Percentiles rank a stretch among this genome's conserved stretches.
Evolutionary conservation across 2,113 vertebrate genomes (phyloP).

Genomic region (Limanda limanda): DNA sequence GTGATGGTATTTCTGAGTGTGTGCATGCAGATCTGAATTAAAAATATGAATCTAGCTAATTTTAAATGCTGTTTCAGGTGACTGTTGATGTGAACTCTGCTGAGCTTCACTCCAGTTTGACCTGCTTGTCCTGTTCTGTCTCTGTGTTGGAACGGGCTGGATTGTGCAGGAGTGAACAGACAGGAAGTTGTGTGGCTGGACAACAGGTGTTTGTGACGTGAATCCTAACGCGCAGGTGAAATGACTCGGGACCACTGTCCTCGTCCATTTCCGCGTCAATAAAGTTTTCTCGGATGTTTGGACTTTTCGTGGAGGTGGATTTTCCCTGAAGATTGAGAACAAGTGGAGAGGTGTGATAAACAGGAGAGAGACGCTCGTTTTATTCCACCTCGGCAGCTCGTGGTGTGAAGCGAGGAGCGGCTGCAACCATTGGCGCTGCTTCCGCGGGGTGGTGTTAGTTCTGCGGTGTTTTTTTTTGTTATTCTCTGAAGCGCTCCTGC

Average conservation of each 20-base stretch:
- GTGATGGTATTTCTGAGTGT: too few species aligned
- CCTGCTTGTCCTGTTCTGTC: background rate
- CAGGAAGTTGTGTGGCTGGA: constrained; percentile 21
- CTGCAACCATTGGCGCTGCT: constrained; percentile 80
- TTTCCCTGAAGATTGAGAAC: constrained; percentile 7
- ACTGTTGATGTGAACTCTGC: too few species aligned
- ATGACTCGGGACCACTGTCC: constrained; percentile 8
- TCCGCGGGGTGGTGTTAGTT: constrained; percentile 74
- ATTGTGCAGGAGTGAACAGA: background rate
- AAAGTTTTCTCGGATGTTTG: constrained; percentile 6
- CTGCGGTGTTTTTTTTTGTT: background rate
- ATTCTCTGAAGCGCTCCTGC: background rate
- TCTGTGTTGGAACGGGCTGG: background rate
- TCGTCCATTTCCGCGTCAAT: background rate
- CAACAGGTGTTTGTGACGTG: constrained; percentile 61
- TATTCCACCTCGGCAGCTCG: constrained; percentile 68
- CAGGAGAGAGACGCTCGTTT: constrained; percentile 68
- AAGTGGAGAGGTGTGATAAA: constrained; percentile 47
- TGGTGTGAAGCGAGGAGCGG: constrained; percentile 79
- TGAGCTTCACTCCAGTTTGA: background rate
- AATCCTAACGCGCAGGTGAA: background rate
- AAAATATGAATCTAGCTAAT: too few species aligned
- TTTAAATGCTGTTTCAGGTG: background rate
- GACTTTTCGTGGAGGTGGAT: constrained; percentile 8
- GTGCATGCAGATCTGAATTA: too few species aligned